These are phyloP conservation scores for Noctuana brunneofusca DNA, from an alignment of 2,888 invertebrate species.

Conservation along the genomic window DNA sequence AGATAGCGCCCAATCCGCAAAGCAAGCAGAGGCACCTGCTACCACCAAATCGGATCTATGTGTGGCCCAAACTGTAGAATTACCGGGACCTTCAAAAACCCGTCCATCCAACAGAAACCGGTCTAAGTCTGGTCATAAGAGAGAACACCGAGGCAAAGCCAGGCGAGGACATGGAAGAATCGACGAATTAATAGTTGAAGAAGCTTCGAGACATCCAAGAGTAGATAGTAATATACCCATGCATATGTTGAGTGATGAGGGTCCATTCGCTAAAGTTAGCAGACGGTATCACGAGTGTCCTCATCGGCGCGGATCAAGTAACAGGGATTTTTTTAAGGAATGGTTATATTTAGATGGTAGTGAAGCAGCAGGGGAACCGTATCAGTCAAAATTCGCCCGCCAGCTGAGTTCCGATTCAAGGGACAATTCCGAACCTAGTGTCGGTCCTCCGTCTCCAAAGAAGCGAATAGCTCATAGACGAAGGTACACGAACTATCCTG, in stretches of 20 bases:
- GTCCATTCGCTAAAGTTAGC: slow-evolving; percentile 74
- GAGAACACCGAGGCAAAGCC: slow-evolving; percentile 58
- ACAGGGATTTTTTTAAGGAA: slow-evolving; percentile 74
- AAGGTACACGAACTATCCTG: slow-evolving; percentile 71
- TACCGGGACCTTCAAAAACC: slow-evolving; percentile 61
- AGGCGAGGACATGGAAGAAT: slow-evolving; percentile 65
- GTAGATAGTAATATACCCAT: slow-evolving; percentile 61
- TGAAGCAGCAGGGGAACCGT: slow-evolving; percentile 72
- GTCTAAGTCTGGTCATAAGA: slow-evolving; percentile 62
- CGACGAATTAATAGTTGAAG: slow-evolving; percentile 69
- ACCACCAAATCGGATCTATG: slow-evolving; percentile 70
- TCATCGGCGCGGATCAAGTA: slow-evolving; percentile 63
- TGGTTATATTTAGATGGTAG: slow-evolving; percentile 72
- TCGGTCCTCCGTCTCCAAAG: slow-evolving; percentile 74
- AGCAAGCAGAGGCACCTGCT: slow-evolving; percentile 63
- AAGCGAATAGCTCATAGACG: slow-evolving; percentile 68
- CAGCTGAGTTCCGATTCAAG: slow-evolving; percentile 80
- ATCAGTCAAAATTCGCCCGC: slow-evolving; percentile 78
- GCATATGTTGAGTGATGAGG: slow-evolving; percentile 72
- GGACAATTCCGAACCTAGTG: slow-evolving; percentile 78
- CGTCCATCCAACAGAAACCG: slow-evolving; percentile 61
- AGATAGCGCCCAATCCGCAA: slow-evolving; percentile 79
- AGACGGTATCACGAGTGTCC: slow-evolving; percentile 71
- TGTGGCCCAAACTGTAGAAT: slow-evolving; percentile 57
- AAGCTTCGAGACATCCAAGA: slow-evolving; percentile 57